Evolutionary conservation across 2,797 vertebrate species (phyloP).

Genomic region (Hyperoplus lanceolatus): DNA sequence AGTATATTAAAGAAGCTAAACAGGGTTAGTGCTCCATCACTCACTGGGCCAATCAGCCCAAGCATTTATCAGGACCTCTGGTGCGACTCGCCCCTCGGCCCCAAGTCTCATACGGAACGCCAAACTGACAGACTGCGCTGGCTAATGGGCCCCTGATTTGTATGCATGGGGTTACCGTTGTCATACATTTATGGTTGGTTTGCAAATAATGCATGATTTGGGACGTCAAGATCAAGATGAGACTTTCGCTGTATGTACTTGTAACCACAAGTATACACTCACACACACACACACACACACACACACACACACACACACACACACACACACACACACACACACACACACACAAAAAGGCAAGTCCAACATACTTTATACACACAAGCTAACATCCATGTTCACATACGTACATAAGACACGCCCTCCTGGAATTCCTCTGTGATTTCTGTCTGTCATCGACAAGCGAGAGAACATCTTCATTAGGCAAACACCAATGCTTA

Average conservation of each 20-base stretch:
- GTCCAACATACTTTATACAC: neutral
- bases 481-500: constrained; percentile 82
- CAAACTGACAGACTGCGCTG: constrained; percentile 74
- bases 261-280: constrained; percentile 23
- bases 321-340: constrained; percentile 5
- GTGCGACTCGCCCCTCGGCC: constrained; percentile 69
- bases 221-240: constrained; percentile 55
- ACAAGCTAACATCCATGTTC: neutral
- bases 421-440: constrained; percentile 47
- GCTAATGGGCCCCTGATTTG: constrained; percentile 80
- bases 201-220: constrained; percentile 81
- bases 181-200: constrained; percentile 78
- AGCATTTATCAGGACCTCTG: constrained; percentile 92
- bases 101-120: constrained; percentile 54
- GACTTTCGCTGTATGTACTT: constrained; percentile 33
- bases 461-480: constrained; percentile 84
- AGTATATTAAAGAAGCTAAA: constrained; percentile 99
- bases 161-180: constrained; percentile 68
- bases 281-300: neutral
- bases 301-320: neutral
- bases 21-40: constrained; percentile 96
- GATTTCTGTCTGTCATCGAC: constrained; percentile 76
- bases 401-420: constrained; percentile 9
- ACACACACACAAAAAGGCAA: neutral
- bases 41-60: constrained; percentile 94